phyloP scores from a whole-genome alignment of 2,888 invertebrate species.

The Polymixis lichenea region DNA sequence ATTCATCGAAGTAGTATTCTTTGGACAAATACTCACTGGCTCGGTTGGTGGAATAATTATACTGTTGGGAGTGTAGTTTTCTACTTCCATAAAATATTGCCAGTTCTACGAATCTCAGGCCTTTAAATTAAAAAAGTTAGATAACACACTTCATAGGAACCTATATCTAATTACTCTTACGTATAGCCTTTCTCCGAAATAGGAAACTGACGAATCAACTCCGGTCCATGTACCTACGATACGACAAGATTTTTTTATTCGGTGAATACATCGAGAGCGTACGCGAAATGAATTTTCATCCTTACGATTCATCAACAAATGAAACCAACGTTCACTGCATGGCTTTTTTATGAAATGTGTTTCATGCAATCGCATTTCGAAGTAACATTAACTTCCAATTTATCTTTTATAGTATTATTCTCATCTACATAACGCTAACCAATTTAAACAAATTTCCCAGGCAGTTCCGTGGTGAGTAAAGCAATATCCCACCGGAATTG shows the following conservation, averaged over 20 bases:
- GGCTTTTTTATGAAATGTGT: constrained; percentile 23
- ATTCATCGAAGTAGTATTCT: not conserved
- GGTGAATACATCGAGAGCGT: not conserved
- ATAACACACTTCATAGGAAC: not conserved
- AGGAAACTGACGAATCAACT: not conserved
- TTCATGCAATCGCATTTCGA: constrained; percentile 18
- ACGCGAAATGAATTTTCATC: not conserved
- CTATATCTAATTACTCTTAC: not conserved
- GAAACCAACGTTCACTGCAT: not conserved
- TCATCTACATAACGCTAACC: constrained; percentile 27
- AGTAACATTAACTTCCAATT: constrained; percentile 16
- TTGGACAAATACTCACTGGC: not conserved
- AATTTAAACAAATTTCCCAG: constrained; percentile 18
- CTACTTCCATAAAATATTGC: too few species aligned
- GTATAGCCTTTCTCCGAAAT: not conserved
- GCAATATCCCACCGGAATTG: constrained; percentile 48
- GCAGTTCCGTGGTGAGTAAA: constrained; percentile 12
- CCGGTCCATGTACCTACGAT: not conserved
- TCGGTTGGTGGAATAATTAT: not conserved
- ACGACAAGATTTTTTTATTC: not conserved
- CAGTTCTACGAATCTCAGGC: not conserved
- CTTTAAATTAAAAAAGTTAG: not conserved
- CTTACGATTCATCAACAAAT: constrained; percentile 19
- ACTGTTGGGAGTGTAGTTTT: not conserved
- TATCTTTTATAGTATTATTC: constrained; percentile 16